phyloP scores from a whole-genome alignment of 2,797 vertebrate genomes.

The Garrulus glandarius region DNA sequence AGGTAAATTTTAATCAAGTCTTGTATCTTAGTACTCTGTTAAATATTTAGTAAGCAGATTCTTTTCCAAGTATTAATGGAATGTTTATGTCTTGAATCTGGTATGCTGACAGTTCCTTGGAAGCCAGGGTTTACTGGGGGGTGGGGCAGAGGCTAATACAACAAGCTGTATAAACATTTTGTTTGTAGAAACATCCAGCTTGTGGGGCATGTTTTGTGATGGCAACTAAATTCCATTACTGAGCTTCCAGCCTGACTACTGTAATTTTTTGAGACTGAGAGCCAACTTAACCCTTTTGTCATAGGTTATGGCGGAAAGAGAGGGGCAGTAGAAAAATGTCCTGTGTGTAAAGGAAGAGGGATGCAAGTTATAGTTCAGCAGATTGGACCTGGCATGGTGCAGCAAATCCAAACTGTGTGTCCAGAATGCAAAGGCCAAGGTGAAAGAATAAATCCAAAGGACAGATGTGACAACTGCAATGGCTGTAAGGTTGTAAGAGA shows the following conservation, averaged over 20 bases:
- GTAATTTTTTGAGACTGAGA: not conserved
- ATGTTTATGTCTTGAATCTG: not conserved
- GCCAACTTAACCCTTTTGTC: not conserved
- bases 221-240: not conserved
- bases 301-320: constrained; percentile 93
- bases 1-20: not conserved
- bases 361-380: constrained; percentile 90
- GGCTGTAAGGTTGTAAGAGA: constrained; percentile 91
- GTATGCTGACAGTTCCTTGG: not conserved
- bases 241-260: not conserved
- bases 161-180: not conserved
- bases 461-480: constrained; percentile 90
- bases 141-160: not conserved
- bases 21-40: not conserved
- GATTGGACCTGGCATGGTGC: constrained; percentile 95
- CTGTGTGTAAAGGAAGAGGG: constrained; percentile 91
- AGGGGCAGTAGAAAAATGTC: constrained; percentile 90
- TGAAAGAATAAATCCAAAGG: constrained; percentile 88
- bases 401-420: constrained; percentile 95
- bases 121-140: not conserved
- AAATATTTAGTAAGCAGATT: not conserved
- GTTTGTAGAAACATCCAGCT: not conserved
- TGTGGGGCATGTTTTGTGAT: not conserved
- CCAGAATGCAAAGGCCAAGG: constrained; percentile 93
- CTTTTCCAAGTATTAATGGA: not conserved